phyloP scores from a whole-genome alignment of 2,797 vertebrate genomes.

The Propithecus deckenii region DNA sequence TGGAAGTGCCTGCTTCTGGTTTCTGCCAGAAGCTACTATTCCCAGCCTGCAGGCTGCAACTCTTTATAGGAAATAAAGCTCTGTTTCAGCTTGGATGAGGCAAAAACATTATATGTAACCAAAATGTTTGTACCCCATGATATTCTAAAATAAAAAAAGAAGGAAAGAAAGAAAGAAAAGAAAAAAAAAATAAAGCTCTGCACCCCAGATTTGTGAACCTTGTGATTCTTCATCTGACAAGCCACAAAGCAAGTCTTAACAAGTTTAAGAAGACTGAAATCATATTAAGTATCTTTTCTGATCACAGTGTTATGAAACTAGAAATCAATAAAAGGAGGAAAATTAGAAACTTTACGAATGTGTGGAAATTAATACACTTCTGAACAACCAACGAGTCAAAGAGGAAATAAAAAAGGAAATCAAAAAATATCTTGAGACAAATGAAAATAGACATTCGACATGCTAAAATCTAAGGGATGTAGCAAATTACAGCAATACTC shows the following conservation, averaged over 20 bases:
- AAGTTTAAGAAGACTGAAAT: background rate
- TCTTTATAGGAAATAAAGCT: background rate
- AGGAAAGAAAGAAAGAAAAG: too few species aligned
- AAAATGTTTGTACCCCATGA: too few species aligned
- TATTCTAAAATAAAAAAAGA: too few species aligned
- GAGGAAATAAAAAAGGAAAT: background rate
- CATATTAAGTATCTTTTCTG: background rate
- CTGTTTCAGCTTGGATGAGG: background rate
- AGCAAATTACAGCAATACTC: background rate
- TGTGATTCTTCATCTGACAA: background rate
- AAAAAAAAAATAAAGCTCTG: background rate
- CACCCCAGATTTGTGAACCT: background rate
- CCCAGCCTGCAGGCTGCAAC: background rate
- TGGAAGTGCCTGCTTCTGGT: background rate
- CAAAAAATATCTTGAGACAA: background rate
- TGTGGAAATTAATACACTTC: background rate
- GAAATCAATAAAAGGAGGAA: background rate
- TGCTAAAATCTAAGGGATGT: background rate
- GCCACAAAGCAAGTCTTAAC: background rate
- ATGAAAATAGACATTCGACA: background rate
- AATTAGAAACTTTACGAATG: background rate
- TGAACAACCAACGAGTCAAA: background rate
- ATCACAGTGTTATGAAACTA: background rate
- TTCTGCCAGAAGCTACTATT: background rate
- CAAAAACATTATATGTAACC: too few species aligned